These are phyloP conservation scores for Clepsis dumicolana DNA, from an alignment of 2,888 invertebrate species.

Conservation along the genomic window DNA sequence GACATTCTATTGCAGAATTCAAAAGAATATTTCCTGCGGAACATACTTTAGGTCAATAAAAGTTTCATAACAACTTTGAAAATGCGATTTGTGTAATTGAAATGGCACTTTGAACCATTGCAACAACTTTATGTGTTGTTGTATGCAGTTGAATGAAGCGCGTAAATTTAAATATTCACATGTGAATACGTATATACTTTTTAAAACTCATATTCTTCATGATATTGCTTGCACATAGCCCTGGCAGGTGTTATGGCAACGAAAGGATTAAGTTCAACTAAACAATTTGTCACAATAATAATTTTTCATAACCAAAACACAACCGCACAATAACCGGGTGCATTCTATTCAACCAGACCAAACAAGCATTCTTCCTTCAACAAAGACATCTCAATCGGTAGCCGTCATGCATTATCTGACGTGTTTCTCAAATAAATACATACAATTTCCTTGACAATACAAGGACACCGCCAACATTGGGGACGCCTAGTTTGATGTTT, in stretches of 20 bases:
- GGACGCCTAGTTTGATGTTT: conserved; percentile 66
- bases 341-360: conserved; percentile 75
- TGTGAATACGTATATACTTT: background rate
- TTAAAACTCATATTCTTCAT: background rate
- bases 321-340: conserved; percentile 66
- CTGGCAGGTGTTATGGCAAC: conserved; percentile 66
- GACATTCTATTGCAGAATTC: conserved; percentile 81
- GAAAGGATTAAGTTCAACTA: conserved; percentile 75
- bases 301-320: conserved; percentile 82
- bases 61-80: conserved; percentile 65
- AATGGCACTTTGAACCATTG: conserved; percentile 45
- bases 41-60: conserved; percentile 73
- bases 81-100: conserved; percentile 54
- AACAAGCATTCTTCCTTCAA: conserved; percentile 71
- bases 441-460: conserved; percentile 79
- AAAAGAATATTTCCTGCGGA: conserved; percentile 75
- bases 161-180: background rate
- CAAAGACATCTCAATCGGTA: conserved; percentile 83
- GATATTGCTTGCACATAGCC: conserved; percentile 51
- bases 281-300: conserved; percentile 83
- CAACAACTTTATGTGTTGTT: background rate
- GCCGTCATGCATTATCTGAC: conserved; percentile 79
- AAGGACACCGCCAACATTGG: conserved; percentile 60
- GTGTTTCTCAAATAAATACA: conserved; percentile 82
- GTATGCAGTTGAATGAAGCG: too few species aligned